Base-by-base conservation (phyloP, 2,888 invertebrate genomes). In the Creontiades dilutus region DNA sequence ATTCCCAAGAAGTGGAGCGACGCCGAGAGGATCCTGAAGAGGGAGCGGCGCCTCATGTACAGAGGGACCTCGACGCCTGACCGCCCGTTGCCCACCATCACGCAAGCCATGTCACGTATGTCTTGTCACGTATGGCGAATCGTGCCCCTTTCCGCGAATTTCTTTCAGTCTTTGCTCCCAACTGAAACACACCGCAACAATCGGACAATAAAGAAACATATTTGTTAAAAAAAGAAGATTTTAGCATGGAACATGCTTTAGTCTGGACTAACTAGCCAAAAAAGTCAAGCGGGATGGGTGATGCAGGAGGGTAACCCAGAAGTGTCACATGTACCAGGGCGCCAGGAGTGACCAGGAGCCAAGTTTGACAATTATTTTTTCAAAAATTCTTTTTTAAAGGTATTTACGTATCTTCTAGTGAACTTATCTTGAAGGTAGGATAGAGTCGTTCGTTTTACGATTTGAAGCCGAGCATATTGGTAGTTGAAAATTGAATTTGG, bases 1-100 rank as follows among this genome's bases (percentile, higher is more conserved):
- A 95, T 95, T 9, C 95, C 96, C 91, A 95, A 92, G 16, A 95
- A 93, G 93, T 96, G 96, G 75, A 93, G 92, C 48, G 93, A 88
- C 46, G 92, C 52, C n/a, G 82, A 82, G n/a, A 52, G 13, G 23
- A 48, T 82, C 52, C 82, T 82, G 52, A 82, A 82, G 46, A 52
- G 14, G 3, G 82, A 82, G n/a, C 82, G 13, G 82, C 52, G n/a
- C 14, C 52, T 52, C 82, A 82, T 82, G 52, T 82, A 82, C 48
- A 82, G 27, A 0, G 82, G 52, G n/a, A 82, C 82, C 23, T 82
- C 82, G 9, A 82, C 52, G 47, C 82, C 82, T 9, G 68, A 37
- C 46, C 81, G 46, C 55, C 48, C 55, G 57, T 82, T 55, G 27
- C 52, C 82, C 23, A 12, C 52, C 0, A 27, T 3, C 12, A 19